phyloP scores from a whole-genome alignment of 2,888 invertebrate species.

The Myopa tessellatipennis region DNA sequence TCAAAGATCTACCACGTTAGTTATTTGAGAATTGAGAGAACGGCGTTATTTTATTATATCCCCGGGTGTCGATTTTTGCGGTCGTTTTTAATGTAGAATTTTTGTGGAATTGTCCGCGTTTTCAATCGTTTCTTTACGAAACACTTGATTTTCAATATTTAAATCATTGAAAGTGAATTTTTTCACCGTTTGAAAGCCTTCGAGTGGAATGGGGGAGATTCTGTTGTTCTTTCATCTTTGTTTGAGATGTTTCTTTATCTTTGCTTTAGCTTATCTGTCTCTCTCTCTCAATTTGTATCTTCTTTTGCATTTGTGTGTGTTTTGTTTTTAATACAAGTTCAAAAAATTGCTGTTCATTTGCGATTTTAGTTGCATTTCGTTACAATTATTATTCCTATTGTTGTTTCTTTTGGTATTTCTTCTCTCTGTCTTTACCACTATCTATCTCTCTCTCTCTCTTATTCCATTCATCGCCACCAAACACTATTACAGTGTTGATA shows the following conservation, averaged over 20 bases:
- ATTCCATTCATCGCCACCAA: too few relatives aligned
- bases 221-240: too few relatives aligned
- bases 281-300: not conserved
- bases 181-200: not conserved
- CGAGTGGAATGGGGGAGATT: too few relatives aligned
- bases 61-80: not conserved
- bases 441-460: constrained; percentile 3
- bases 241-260: not conserved
- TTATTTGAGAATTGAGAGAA: too few relatives aligned
- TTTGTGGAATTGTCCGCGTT: constrained; percentile 19
- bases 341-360: too few relatives aligned
- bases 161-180: too few relatives aligned
- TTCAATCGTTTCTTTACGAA: too few relatives aligned
- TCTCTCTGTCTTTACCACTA: not conserved
- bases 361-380: not conserved
- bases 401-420: not conserved
- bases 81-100: not conserved
- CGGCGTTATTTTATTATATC: too few relatives aligned
- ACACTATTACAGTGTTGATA: too few relatives aligned
- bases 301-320: not conserved
- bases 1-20: too few relatives aligned
- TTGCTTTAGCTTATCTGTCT: too few relatives aligned
- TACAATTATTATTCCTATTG: not conserved
- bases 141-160: too few relatives aligned
- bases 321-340: not conserved